These are phyloP conservation scores for Zalophus californianus DNA, from an alignment of 2,797 vertebrate species.

Conservation along the genomic window DNA sequence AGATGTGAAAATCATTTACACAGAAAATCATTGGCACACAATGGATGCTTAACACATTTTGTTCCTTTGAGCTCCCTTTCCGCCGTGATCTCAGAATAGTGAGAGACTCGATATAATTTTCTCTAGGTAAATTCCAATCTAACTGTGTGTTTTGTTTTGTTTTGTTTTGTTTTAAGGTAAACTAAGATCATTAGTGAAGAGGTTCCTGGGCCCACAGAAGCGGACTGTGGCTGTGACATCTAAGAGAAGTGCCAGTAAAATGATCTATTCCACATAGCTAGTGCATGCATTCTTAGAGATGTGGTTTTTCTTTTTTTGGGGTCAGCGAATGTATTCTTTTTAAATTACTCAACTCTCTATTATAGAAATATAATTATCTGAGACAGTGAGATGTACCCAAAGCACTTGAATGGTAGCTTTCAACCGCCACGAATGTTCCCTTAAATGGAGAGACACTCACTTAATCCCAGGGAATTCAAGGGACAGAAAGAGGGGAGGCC, in stretches of 20 bases:
- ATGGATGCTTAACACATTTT: not conserved
- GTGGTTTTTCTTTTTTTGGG: not conserved
- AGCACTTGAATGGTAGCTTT: not conserved
- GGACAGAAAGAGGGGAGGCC: not conserved
- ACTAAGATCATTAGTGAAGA: not conserved
- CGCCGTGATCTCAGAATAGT: not conserved
- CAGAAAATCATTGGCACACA: not conserved
- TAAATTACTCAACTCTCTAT: not conserved
- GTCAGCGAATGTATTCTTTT: constrained; percentile 19
- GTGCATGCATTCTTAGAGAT: not conserved
- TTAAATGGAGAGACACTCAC: not conserved
- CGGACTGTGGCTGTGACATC: not conserved
- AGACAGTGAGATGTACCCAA: not conserved
- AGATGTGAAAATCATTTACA: not conserved
- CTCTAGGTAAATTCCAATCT: not conserved
- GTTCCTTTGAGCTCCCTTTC: not conserved
- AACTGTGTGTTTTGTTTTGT: not conserved
- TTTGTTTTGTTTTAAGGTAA: not conserved
- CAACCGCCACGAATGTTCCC: not conserved
- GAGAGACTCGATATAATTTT: not conserved
- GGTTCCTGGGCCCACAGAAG: not conserved
- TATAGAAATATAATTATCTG: not conserved
- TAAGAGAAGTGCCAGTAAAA: not conserved
- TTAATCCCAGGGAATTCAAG: not conserved
- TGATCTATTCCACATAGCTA: not conserved